These are phyloP conservation scores for Hypolimnas misippus DNA, from an alignment of 2,888 invertebrate genomes.

Conservation along the genomic window DNA sequence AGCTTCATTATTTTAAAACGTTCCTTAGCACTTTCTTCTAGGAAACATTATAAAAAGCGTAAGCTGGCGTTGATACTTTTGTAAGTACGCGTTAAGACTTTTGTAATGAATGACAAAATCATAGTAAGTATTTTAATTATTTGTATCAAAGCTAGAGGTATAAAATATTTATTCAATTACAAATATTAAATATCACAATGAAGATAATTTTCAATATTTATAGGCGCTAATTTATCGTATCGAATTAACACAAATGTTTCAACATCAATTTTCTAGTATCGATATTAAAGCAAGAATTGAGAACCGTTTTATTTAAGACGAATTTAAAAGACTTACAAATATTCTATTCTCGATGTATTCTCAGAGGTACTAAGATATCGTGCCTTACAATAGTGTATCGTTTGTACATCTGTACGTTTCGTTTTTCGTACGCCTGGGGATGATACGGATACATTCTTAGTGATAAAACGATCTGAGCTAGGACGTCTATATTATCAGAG, in stretches of 20 bases:
- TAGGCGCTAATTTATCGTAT: too few species aligned
- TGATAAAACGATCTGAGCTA: not conserved
- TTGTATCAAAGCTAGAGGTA: too few species aligned
- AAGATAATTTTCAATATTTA: too few species aligned
- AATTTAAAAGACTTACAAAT: slow-evolving; percentile 9
- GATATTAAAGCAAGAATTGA: slow-evolving; percentile 11
- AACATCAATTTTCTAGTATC: slow-evolving; percentile 4
- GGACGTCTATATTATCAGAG: not conserved
- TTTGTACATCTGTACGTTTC: slow-evolving; percentile 5
- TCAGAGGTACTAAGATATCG: slow-evolving; percentile 23
- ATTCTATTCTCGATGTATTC: slow-evolving; percentile 11
- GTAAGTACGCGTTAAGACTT: too few species aligned
- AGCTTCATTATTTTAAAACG: too few species aligned
- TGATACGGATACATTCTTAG: not conserved
- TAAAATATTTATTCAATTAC: too few species aligned
- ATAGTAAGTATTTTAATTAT: too few species aligned
- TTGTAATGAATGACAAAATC: too few species aligned
- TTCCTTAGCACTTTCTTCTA: too few species aligned
- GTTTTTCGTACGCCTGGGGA: not conserved
- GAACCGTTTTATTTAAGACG: slow-evolving; percentile 20
- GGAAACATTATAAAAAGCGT: too few species aligned
- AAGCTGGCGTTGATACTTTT: too few species aligned
- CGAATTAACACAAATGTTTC: slow-evolving; percentile 13
- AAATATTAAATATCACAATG: too few species aligned
- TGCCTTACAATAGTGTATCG: slow-evolving; percentile 17